A percentile compares a stretch with the other conserved stretches of the same genome.
These are phyloP conservation scores for Tonatia bakeri DNA, from an alignment of 2,113 vertebrate species.

Conservation along the genomic window DNA sequence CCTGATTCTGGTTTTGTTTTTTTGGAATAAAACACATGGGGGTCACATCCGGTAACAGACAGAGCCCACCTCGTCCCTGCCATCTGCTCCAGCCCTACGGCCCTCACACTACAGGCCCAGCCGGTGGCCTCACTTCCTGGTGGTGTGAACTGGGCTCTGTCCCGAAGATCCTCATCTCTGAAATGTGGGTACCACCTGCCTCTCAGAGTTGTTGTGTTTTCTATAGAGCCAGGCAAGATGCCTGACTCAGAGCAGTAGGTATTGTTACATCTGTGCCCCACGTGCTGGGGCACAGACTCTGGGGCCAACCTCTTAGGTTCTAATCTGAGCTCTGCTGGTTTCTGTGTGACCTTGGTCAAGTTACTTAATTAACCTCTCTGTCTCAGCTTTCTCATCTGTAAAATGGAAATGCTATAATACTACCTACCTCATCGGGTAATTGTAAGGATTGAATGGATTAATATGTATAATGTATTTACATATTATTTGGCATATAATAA, in stretches of 20 bases:
- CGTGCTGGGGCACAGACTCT: not conserved
- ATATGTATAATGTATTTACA: not conserved
- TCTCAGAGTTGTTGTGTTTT: not conserved
- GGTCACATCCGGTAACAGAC: not conserved
- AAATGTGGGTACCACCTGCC: not conserved
- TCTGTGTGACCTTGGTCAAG: not conserved
- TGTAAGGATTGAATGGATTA: not conserved
- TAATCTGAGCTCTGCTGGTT: not conserved
- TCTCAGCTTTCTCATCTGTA: not conserved
- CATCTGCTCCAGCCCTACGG: rapidly evolving
- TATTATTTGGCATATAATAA: not conserved
- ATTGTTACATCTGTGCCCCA: not conserved
- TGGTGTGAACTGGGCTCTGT: no score
- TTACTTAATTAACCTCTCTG: not conserved
- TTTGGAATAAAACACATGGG: not conserved
- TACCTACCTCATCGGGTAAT: no score
- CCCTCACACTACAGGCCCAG: rapidly evolving
- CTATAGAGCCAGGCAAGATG: not conserved
- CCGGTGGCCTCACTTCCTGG: not conserved
- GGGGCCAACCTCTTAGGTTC: not conserved
- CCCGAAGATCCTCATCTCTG: not conserved
- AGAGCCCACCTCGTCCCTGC: not conserved
- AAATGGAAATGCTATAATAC: not conserved
- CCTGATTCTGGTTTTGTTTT: not conserved
- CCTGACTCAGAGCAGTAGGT: not conserved